These are phyloP conservation scores for Netelia melanura DNA, from an alignment of 2,888 invertebrate genomes.

Conservation along the genomic window DNA sequence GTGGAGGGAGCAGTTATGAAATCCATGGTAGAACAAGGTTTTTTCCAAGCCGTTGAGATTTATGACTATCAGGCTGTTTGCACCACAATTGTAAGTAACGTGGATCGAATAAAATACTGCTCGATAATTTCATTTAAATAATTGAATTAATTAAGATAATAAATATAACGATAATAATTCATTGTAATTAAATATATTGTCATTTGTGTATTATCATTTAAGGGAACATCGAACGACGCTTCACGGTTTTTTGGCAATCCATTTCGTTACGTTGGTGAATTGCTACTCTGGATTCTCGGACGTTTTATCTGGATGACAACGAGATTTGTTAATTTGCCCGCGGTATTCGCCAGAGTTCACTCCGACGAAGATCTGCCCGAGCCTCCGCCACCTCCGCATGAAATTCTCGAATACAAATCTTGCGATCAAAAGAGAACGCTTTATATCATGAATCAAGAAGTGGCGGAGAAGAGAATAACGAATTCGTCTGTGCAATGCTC, in stretches of 20 bases:
- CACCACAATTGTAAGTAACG: slow-evolving; percentile 84
- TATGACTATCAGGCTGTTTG: slow-evolving; percentile 96
- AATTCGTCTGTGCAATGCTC: slow-evolving; percentile 84
- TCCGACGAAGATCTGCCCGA: slow-evolving; percentile 83
- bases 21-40: slow-evolving; percentile 89
- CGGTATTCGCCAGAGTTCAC: slow-evolving; percentile 75
- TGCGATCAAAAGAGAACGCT: slow-evolving; percentile 91
- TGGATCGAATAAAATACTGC: slow-evolving; percentile 20
- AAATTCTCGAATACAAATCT: slow-evolving; percentile 85
- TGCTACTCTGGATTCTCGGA: slow-evolving; percentile 82
- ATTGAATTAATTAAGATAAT: too few relatives aligned
- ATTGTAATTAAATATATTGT: not conserved
- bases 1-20: slow-evolving; percentile 92
- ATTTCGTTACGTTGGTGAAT: slow-evolving; percentile 79
- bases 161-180: too few relatives aligned
- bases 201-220: not conserved
- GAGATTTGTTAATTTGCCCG: slow-evolving; percentile 79
- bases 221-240: slow-evolving; percentile 67
- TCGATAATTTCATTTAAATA: not conserved
- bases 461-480: slow-evolving; percentile 83
- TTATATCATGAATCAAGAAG: slow-evolving; percentile 89
- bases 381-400: slow-evolving; percentile 78
- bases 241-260: slow-evolving; percentile 79
- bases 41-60: slow-evolving; percentile 91
- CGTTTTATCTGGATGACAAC: slow-evolving; percentile 82